A percentile compares a stretch with the other conserved stretches of the same genome.
Evolutionary conservation across 2,797 vertebrate species (phyloP).

Genomic region (Spondyliosoma cantharus): DNA sequence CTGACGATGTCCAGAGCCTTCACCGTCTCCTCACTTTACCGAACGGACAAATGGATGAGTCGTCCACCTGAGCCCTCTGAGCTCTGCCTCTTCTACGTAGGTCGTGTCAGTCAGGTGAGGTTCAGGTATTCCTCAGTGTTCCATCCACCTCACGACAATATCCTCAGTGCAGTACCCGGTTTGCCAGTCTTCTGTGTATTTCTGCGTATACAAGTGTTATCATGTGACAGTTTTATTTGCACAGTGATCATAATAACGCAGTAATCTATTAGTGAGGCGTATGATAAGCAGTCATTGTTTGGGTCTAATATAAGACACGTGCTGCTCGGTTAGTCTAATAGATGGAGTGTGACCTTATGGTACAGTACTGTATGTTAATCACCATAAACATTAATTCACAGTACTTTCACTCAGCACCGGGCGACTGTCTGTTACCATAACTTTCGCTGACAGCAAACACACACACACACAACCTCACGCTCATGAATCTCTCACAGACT

Average conservation of each 20-base stretch:
- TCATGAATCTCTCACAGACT: slow-evolving; percentile 63
- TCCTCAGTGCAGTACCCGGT: neutral
- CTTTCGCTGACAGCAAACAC: slow-evolving; percentile 37
- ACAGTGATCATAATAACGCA: neutral
- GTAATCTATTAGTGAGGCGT: neutral
- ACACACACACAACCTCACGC: slow-evolving; percentile 25
- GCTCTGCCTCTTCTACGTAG: neutral
- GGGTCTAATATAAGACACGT: slow-evolving; percentile 16
- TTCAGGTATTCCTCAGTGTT: neutral
- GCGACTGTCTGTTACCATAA: slow-evolving; percentile 38
- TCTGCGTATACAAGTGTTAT: neutral
- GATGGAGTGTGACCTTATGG: slow-evolving; percentile 44
- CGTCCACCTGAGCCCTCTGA: too few species aligned
- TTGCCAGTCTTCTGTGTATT: neutral
- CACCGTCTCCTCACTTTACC: neutral
- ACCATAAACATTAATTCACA: slow-evolving; percentile 36
- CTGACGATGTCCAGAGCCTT: neutral
- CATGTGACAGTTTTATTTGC: neutral
- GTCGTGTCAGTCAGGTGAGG: neutral
- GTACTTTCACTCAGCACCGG: slow-evolving; percentile 14
- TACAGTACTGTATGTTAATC: slow-evolving; percentile 34
- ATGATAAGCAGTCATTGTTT: slow-evolving; percentile 9
- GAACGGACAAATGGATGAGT: too few species aligned
- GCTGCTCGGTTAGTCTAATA: slow-evolving; percentile 38
- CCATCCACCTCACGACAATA: neutral